Base-by-base conservation (phyloP, 1,140 invertebrate species). In the Pseudomyrmex sp. region DNA sequence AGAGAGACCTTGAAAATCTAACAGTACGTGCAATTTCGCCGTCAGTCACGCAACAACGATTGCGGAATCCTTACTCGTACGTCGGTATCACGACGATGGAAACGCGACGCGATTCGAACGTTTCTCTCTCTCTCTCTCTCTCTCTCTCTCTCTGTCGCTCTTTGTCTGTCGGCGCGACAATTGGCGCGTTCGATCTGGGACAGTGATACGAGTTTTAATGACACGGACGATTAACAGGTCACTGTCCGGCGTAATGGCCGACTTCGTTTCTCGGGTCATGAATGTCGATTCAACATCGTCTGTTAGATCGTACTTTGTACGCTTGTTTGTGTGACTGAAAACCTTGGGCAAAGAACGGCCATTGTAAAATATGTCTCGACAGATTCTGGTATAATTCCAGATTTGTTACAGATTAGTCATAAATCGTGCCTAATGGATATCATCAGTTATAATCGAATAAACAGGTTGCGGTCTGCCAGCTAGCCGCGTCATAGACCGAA, bases 1-100 rank as follows among this genome's bases (percentile, higher is more conserved):
- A 9, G 84, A 9, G 84, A 61, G 84, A 61, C 85, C 85, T 87
- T 87, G 85, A 86, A 75, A 75, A 68, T 58, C 59, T 86, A 86
- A 86, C 85, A 85, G 85, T 85, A 85, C 52, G 85, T 80, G 84
- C 69, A 73, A 87, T 72, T 87, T 79, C 59, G 58, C 50, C 82
- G 23, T 23, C 82, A 62, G 86, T 87, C 80, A 84, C 85, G 85
- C 56, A 59, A 84, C 70, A 68, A 52, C 82, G 85, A 56, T 59
- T 73, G 48, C 68, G 82, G 86, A 77, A 79, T 84, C 66, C 75
- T 44, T 54, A 56, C 68, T 35, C 48, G 48, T 65, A 79, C 44
- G 54, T 26, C 59, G 35, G 35, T 20, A 77, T 83, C 80, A 70
- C 35, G 35, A 18, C 26, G 8, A 35, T 50, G 48, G n/a, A 66